Evolutionary conservation across 2,888 invertebrate species (phyloP).

Genomic region (Strigamia maritima): DNA sequence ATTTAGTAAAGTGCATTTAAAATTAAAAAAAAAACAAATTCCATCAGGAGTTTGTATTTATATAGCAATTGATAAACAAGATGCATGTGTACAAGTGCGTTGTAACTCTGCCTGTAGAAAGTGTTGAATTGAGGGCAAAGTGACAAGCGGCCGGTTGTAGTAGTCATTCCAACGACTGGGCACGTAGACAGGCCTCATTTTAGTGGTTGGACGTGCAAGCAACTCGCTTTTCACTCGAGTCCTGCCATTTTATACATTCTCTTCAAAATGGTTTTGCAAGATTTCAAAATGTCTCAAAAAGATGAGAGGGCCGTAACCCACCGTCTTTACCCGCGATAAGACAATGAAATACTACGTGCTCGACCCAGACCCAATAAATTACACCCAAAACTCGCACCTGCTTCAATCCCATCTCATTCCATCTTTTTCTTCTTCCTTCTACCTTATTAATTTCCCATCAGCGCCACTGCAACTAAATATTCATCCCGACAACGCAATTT

Average conservation of each 20-base stretch:
- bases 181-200: slow-evolving; percentile 28
- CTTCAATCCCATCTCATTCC: not conserved
- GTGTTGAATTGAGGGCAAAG: slow-evolving; percentile 14
- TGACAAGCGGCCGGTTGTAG: not conserved
- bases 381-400: not conserved
- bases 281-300: slow-evolving; percentile 25
- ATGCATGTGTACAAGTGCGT: not conserved
- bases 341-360: slow-evolving; percentile 34
- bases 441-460: slow-evolving; percentile 23
- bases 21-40: too few species aligned
- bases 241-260: slow-evolving; percentile 32
- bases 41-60: too few species aligned
- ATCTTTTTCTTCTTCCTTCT: not conserved
- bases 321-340: slow-evolving; percentile 20
- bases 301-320: slow-evolving; percentile 34
- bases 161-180: slow-evolving; percentile 23
- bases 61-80: not conserved
- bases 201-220: slow-evolving; percentile 24
- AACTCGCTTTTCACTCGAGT: slow-evolving; percentile 26
- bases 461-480: not conserved
- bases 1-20: too few species aligned
- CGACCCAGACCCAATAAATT: slow-evolving; percentile 32
- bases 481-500: not conserved
- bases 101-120: not conserved
- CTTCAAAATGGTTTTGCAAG: slow-evolving; percentile 30